A percentile compares a stretch with the other conserved stretches of the same genome.
These are phyloP conservation scores for Tuberolachnus salignus DNA, from an alignment of 2,888 invertebrate genomes.

Conservation along the genomic window DNA sequence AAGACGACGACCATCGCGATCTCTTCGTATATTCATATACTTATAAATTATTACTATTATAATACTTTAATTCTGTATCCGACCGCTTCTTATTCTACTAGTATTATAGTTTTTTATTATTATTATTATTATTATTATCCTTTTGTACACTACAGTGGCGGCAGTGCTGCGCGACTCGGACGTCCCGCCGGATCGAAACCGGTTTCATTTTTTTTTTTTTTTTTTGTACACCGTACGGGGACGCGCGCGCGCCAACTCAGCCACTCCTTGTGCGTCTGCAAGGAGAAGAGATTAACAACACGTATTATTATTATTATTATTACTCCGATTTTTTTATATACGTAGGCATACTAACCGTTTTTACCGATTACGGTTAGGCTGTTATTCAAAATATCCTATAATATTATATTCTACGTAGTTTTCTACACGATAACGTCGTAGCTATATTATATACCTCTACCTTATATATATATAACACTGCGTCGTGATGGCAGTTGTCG, in stretches of 20 bases:
- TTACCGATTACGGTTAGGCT: background rate
- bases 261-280: background rate
- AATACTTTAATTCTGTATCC: background rate
- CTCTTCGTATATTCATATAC: background rate
- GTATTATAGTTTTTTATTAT: background rate
- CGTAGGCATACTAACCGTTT: background rate
- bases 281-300: constrained; percentile 14
- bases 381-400: background rate
- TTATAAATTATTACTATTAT: too few relatives aligned
- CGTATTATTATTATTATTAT: constrained; percentile 7
- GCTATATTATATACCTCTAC: too few relatives aligned
- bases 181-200: constrained; percentile 34
- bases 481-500: background rate
- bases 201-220: constrained; percentile 36
- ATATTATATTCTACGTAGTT: background rate
- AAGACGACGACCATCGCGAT: background rate
- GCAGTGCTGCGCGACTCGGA: background rate
- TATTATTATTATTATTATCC: background rate
- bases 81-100: background rate
- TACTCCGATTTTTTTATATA: too few relatives aligned
- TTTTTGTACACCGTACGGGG: background rate
- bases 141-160: background rate
- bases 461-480: too few relatives aligned
- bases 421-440: background rate
- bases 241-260: constrained; percentile 34